These are phyloP conservation scores for Sterrhoptilus dennistouni DNA, from an alignment of 2,113 vertebrate species.

Conservation along the genomic window DNA sequence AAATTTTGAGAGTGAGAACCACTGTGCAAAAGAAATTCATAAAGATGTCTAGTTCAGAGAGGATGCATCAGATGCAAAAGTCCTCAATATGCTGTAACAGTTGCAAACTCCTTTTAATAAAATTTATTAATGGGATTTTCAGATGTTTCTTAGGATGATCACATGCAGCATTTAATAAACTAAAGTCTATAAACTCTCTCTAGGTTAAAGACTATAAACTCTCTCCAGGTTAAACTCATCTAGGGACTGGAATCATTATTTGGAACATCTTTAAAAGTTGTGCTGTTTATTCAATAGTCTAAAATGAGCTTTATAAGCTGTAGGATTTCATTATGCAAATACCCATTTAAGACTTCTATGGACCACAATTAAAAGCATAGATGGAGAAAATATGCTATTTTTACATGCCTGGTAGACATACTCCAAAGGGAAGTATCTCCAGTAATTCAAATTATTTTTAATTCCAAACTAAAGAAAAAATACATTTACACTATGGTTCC, in stretches of 20 bases:
- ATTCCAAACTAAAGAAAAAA: neutral
- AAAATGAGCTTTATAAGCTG: neutral
- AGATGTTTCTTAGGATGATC: neutral
- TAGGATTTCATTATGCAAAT: neutral
- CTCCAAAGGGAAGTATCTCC: neutral
- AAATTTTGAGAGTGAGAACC: neutral
- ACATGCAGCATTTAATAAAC: neutral
- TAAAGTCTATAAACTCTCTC: neutral
- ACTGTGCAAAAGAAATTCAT: neutral
- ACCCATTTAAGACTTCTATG: neutral
- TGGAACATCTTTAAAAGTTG: conserved; percentile 8
- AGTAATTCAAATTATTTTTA: neutral
- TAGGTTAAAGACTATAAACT: neutral
- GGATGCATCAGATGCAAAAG: neutral
- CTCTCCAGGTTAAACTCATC: neutral
- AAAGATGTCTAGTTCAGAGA: neutral
- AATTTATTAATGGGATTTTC: neutral
- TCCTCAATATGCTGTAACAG: neutral
- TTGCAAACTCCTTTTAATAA: neutral
- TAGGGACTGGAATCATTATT: neutral
- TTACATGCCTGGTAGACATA: neutral
- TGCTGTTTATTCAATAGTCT: neutral
- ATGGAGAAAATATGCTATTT: neutral
- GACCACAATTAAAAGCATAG: neutral
- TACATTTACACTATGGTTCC: neutral